Evolutionary conservation across 2,113 vertebrate genomes (phyloP), one percentile per base, ranked within the genome.

Genomic region (Macroglossus sobrinus): DNA sequence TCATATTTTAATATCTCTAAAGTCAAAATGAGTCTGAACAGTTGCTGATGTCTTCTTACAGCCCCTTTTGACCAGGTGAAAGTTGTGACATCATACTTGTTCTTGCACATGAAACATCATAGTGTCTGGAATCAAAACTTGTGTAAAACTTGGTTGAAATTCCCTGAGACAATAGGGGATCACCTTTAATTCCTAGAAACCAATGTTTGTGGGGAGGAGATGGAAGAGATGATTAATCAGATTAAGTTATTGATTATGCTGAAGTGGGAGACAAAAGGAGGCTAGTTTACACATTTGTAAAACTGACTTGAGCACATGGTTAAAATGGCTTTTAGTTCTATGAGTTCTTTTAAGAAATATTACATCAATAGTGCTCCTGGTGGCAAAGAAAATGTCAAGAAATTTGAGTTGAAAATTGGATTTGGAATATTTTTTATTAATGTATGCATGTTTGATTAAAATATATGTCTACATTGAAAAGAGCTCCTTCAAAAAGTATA

Each of bases 381-480:
- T 91, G 53, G 71, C 68, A 88, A 16, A 61, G 40, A 82, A 75
- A 12, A 91, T 30, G 38, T 79, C 19, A 93, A 33, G n/a, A 71
- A 64, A 72, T 89, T 82, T 85, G 61, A 86, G 18, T 75, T 96
- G 75, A 59, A 80, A 80, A 79, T 74, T 89, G 53, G 28, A 90
- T 92, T 89, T 30, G 59, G n/a, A 92, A 66, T 96, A 69, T 72
- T 43, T 95, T 91, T 93, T 47, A 22, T 75, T 76, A 66, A 63
- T 75, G 3, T 84, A 72, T 81, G 57, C 24, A 50, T 64, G 11
- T 88, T 96, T 89, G n/a, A 91, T 84, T 96, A 80, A 95, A 91
- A 88, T 84, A 40, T 84, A 16, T 82, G 35, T 50, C 64, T 93
- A 75, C 53, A 84, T 26, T 94, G 81, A 71, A 96, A 94, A 86